A percentile compares a stretch with the other conserved stretches of the same genome.
These are phyloP conservation scores for Coracopsis vasa DNA, from an alignment of 2,113 vertebrate species.

Conservation along the genomic window DNA sequence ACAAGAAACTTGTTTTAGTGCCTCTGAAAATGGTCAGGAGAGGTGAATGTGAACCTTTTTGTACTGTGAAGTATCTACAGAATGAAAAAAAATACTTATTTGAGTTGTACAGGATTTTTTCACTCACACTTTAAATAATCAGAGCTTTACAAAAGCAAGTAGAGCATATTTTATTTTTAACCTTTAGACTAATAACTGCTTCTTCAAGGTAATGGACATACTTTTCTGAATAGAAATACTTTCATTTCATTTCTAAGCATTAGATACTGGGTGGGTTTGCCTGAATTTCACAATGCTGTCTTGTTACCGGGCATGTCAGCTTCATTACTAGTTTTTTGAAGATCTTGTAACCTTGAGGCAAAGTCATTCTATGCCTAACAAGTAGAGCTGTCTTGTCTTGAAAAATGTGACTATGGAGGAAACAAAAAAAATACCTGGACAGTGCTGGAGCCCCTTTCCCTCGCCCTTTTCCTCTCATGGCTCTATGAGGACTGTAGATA, in stretches of 20 bases:
- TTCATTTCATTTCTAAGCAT: not conserved
- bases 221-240: not conserved
- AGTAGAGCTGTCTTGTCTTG: not conserved
- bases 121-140: not conserved
- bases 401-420: not conserved
- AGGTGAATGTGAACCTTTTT: not conserved
- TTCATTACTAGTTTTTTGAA: conserved; percentile 2
- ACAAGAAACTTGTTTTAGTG: not conserved
- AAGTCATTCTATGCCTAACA: not conserved
- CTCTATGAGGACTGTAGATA: not conserved
- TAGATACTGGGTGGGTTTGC: not conserved
- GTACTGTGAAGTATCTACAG: not conserved
- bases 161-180: not conserved
- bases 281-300: not conserved
- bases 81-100: not conserved
- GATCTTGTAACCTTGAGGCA: not conserved
- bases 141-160: not conserved
- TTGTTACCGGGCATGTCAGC: not conserved
- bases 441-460: not conserved
- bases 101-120: not conserved
- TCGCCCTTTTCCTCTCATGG: not conserved
- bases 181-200: not conserved
- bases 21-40: not conserved
- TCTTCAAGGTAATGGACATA: not conserved
- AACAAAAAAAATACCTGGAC: not conserved